Base-by-base conservation (phyloP, 2,113 vertebrate genomes). In the Rhinolophus sinicus region DNA sequence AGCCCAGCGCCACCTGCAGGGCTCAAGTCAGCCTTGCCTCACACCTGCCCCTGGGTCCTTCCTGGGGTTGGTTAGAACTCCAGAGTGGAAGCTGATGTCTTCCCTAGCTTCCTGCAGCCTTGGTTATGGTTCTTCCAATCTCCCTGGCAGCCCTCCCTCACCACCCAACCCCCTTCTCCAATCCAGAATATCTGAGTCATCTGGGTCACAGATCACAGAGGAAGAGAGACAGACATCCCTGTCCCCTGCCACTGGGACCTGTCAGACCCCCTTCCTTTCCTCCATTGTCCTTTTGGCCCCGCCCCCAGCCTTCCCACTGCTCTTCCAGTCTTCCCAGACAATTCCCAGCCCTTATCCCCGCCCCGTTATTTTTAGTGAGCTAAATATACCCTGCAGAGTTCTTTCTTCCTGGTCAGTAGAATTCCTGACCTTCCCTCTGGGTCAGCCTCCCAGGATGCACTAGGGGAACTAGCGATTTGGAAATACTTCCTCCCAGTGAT, bases 301-400 rank as follows among this genome's bases (percentile, higher is more conserved):
- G 62, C 85, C 88, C 15, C 33, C 33, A 58, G 56, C 60, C 73
- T 95, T 87, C 50, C 38, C 47, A 67, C 83, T 1, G n/a, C 58
- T 93, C 62, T 50, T 40, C 77, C 35, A 35, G 76, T 84, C 50
- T 62, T n/a, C 24, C 35, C 73, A 70, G 90, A 77, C 93, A 67
- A 65, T 95, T 86, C 81, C 93, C 44, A 65, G 65, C 52, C 38
- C 81, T 80, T 30, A 16, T 52, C 83, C 67, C 77, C 73, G 50
- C 87, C 67, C 92, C 14, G 85, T 83, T 96, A 97, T 97, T 97
- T 97, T 96, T 96, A 97, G 95, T 89, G 93, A 94, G 92, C 96
- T 97, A 97, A 96, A 96, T 96, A 97, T 94, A 95, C n/a, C 21
- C 81, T 35, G 50, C 1, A 1, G 62, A 70, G 62, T 62, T 92